Percentiles rank a stretch among this genome's conserved stretches.
Conservation (phyloP, 2,888 invertebrate species). For the Scaptomyza cyrtandrae region DNA sequence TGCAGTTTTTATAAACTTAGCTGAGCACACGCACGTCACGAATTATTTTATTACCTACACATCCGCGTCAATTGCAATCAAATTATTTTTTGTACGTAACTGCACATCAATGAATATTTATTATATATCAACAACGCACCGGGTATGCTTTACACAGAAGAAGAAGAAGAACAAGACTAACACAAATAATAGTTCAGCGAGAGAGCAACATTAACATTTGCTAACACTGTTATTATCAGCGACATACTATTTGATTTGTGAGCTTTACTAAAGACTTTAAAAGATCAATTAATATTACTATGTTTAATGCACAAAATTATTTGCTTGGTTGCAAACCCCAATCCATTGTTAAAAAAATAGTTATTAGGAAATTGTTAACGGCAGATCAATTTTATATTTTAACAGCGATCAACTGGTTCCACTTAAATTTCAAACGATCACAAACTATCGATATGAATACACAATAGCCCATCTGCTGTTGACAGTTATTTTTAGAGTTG, state of each 20-base stretch:
- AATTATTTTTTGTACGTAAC: conserved; percentile 6
- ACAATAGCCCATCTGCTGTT: conserved; percentile 3
- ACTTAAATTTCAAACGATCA: not conserved
- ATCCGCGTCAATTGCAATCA: conserved; percentile 8
- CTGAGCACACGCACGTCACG: not conserved
- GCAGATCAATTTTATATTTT: not conserved
- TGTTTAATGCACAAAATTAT: not conserved
- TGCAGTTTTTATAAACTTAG: not conserved
- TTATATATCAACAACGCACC: conserved; percentile 28
- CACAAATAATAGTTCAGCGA: conserved; percentile 19
- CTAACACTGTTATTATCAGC: conserved; percentile 27
- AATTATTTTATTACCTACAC: not conserved
- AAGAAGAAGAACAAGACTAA: conserved; percentile 24
- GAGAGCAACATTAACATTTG: conserved; percentile 18
- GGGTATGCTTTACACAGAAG: conserved; percentile 28
- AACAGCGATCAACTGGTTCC: conserved; percentile 15
- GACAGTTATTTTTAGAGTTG: not conserved
- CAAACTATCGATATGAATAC: conserved; percentile 19
- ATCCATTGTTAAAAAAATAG: too few species aligned
- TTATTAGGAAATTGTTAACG: not conserved
- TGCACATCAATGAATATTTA: conserved; percentile 7
- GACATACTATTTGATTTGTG: not conserved
- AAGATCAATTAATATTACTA: not conserved
- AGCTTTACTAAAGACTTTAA: not conserved
- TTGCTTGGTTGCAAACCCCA: too few species aligned